phyloP scores from a whole-genome alignment of 1,140 invertebrate genomes.

The Drosophila nannoptera region DNA sequence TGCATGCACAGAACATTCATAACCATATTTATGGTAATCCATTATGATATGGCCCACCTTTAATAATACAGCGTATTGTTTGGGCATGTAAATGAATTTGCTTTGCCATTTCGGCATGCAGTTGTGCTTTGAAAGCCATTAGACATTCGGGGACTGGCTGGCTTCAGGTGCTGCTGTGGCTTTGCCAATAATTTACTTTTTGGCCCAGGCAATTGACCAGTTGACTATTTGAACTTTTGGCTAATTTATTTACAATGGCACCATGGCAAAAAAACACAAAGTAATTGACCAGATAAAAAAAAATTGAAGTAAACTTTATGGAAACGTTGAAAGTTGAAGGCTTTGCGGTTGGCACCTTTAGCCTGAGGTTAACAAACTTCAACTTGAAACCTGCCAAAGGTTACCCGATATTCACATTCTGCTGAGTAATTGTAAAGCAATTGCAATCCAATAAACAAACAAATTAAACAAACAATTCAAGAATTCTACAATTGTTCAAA shows the following conservation, averaged over 20 bases:
- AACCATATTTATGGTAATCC: slow-evolving; percentile 41
- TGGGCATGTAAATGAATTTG: slow-evolving; percentile 41
- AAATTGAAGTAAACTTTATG: slow-evolving; percentile 25
- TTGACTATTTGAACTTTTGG: slow-evolving; percentile 44
- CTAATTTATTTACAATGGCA: slow-evolving; percentile 22
- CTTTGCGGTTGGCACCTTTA: slow-evolving; percentile 45
- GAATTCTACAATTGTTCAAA: slow-evolving; percentile 40
- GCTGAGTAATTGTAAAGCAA: slow-evolving; percentile 53
- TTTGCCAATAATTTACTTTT: slow-evolving; percentile 24
- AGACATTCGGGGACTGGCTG: background rate
- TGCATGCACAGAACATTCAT: slow-evolving; percentile 36
- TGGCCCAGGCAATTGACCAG: slow-evolving; percentile 4
- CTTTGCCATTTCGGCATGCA: slow-evolving; percentile 12
- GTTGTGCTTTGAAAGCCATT: slow-evolving; percentile 13
- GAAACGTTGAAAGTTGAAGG: slow-evolving; percentile 33
- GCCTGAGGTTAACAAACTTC: slow-evolving; percentile 64
- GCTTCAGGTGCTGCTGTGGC: background rate
- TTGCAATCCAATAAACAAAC: slow-evolving; percentile 26
- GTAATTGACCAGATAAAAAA: slow-evolving; percentile 25
- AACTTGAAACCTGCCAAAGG: slow-evolving; percentile 56
- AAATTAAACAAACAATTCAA: slow-evolving; percentile 28
- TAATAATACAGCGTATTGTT: slow-evolving; percentile 15
- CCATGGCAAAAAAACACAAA: background rate
- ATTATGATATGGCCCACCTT: slow-evolving; percentile 33
- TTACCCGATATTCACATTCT: slow-evolving; percentile 29